Base-by-base conservation (phyloP, 2,797 vertebrate species). In the Muscicapa striata region DNA sequence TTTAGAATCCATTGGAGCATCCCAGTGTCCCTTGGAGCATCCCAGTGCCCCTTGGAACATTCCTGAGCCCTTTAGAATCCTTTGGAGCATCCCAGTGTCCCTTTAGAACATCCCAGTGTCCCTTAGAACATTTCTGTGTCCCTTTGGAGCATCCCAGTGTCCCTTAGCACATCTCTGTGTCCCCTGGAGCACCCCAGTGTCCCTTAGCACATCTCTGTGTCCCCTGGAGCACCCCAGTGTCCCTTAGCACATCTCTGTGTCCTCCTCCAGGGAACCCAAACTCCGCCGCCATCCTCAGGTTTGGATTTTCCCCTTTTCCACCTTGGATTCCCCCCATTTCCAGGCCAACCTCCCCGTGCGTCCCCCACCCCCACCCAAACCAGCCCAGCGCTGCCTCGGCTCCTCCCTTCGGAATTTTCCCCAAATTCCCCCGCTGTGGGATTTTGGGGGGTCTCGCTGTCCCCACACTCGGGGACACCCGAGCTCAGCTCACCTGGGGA, bases 351-450 rank as follows among this genome's bases (percentile, higher is more conserved):
- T 29, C 45, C 13, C 41, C 30, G 38, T 14, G 23, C 38, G 14
- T 29, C 18, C 14, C 23, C 27, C 36, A 7, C 4, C 9, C 40
- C 18, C 4, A 27, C 46, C 26, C 67, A 17, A 76, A 76, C 40
- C 70, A 24, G 83, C 70, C n/a, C 93, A 75, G 9, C 27, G 6
- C 21, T 13, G 27, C 63, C 54, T 83, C n/a, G 67, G 19, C 57
- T 38, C n/a, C 73, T 73, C 77, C 49, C 49, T 27, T 10, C 55
- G 15, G 10, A 26, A 6, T 49, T 58, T 16, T 74, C 26, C 58
- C 36, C 2, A 0, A 30, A 10, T 13, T 6, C 36, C 3, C 10
- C 1, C 10, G 2, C 4, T 0, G 2, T 0, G 11, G 49, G 46
- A 4, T 5, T 78, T 57, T 32, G 5, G 22, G 58, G 20, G 20